phyloP scores from a whole-genome alignment of 2,888 invertebrate genomes.

The Phyllotreta striolata region DNA sequence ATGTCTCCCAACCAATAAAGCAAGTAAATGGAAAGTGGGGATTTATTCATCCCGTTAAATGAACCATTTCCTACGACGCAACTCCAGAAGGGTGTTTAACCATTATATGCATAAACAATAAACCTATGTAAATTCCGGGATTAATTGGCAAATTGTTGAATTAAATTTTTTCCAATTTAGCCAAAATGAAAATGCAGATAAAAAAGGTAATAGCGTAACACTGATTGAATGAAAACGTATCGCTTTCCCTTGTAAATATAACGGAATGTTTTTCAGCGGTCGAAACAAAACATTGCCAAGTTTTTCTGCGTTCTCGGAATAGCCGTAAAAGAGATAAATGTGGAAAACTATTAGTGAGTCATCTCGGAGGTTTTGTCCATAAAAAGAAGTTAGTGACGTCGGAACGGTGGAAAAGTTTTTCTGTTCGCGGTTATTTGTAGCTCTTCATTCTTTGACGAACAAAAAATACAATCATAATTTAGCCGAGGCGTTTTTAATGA shows the following conservation, averaged over 20 bases:
- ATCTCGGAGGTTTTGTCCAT: slow-evolving; percentile 24
- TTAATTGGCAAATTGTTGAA: too few species aligned
- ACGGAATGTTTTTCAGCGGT: slow-evolving; percentile 22
- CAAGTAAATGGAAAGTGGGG: too few species aligned
- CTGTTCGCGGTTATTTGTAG: slow-evolving; percentile 23
- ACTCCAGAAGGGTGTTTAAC: too few species aligned
- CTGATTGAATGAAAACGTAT: slow-evolving; percentile 18
- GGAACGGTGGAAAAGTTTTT: slow-evolving; percentile 22
- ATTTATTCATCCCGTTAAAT: too few species aligned
- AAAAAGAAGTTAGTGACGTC: slow-evolving; percentile 28
- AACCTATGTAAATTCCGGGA: too few species aligned
- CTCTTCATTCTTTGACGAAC: slow-evolving; percentile 8
- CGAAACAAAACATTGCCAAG: slow-evolving; percentile 22
- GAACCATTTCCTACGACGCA: too few species aligned
- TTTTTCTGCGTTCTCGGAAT: slow-evolving; percentile 23
- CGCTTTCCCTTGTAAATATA: slow-evolving; percentile 15
- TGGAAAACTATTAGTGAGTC: slow-evolving; percentile 32
- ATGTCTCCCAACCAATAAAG: too few species aligned
- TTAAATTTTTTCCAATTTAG: too few species aligned
- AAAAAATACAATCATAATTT: slow-evolving; percentile 28
- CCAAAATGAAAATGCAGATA: not conserved
- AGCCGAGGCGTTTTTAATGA: slow-evolving; percentile 11
- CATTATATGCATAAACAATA: too few species aligned
- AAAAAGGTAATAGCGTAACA: not conserved
- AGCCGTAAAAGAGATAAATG: slow-evolving; percentile 32